A percentile compares a stretch with the other conserved stretches of the same genome.
These are phyloP conservation scores for Napeogenes sylphis DNA, from an alignment of 2,888 invertebrate genomes.

Conservation along the genomic window DNA sequence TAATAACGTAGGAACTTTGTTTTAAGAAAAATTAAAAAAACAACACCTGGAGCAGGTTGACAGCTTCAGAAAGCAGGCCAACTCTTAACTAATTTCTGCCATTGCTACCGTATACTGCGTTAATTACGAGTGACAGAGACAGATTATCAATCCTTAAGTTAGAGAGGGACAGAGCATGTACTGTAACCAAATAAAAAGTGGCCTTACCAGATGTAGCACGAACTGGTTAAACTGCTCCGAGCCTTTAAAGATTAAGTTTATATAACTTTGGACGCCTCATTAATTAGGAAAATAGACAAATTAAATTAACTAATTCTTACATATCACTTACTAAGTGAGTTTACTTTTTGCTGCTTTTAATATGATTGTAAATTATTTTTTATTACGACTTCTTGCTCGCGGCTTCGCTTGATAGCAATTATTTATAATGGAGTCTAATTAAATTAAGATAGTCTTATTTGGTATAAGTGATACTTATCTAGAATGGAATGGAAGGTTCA, in stretches of 20 bases:
- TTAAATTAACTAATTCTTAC: slow-evolving; percentile 2
- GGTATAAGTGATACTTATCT: no score
- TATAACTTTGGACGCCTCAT: neutral
- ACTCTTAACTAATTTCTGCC: slow-evolving; percentile 72
- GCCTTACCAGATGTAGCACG: slow-evolving; percentile 46
- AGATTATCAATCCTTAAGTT: neutral
- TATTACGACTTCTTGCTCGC: no score
- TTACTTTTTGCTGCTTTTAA: no score
- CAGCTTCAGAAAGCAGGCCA: slow-evolving; percentile 57
- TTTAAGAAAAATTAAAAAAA: neutral
- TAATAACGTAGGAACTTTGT: neutral
- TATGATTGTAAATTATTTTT: no score
- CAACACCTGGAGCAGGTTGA: slow-evolving; percentile 23
- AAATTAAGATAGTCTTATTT: no score
- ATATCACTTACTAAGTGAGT: no score
- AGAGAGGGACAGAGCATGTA: neutral
- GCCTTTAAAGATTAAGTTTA: slow-evolving; percentile 53
- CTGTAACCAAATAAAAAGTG: slow-evolving; percentile 2
- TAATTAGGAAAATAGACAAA: slow-evolving; percentile 5
- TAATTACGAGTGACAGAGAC: slow-evolving; percentile 60
- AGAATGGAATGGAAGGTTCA: no score
- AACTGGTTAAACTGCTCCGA: slow-evolving; percentile 62
- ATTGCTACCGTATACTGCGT: slow-evolving; percentile 72
- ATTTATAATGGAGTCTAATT: no score
- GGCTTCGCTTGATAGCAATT: no score